These are phyloP conservation scores for Erynnis tages DNA, from an alignment of 2,888 invertebrate species.

Conservation along the genomic window DNA sequence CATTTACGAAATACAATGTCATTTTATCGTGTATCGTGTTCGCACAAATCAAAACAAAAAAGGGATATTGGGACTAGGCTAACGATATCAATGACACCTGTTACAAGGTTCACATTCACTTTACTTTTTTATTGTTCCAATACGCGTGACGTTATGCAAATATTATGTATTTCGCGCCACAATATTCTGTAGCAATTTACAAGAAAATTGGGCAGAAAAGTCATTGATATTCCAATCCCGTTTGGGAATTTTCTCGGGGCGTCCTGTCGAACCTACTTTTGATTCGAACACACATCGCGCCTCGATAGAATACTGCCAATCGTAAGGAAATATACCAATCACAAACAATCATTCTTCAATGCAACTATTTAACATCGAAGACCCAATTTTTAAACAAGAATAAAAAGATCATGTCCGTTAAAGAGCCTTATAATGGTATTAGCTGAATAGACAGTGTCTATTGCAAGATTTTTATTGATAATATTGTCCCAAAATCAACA, in stretches of 20 bases:
- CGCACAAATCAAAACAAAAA: slow-evolving; percentile 6
- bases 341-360: no score
- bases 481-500: no score
- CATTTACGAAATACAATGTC: not conserved
- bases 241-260: slow-evolving; percentile 66
- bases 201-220: slow-evolving; percentile 70
- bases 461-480: no score
- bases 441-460: no score
- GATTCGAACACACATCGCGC: slow-evolving; percentile 48
- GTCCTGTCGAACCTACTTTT: slow-evolving; percentile 49
- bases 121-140: slow-evolving; percentile 57
- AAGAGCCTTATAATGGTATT: no score
- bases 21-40: not conserved
- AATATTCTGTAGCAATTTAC: slow-evolving; percentile 71
- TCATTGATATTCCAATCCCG: slow-evolving; percentile 75
- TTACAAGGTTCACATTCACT: slow-evolving; percentile 64
- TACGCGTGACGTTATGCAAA: slow-evolving; percentile 61
- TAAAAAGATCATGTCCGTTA: no score
- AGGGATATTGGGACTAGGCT: slow-evolving; percentile 39
- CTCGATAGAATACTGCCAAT: slow-evolving; percentile 40
- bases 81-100: slow-evolving; percentile 63
- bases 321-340: slow-evolving; percentile 30
- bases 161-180: slow-evolving; percentile 59
- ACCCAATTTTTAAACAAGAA: no score
- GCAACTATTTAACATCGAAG: no score